These are phyloP conservation scores for Augochlorella aurata DNA, from an alignment of 2,888 invertebrate species.

Conservation along the genomic window DNA sequence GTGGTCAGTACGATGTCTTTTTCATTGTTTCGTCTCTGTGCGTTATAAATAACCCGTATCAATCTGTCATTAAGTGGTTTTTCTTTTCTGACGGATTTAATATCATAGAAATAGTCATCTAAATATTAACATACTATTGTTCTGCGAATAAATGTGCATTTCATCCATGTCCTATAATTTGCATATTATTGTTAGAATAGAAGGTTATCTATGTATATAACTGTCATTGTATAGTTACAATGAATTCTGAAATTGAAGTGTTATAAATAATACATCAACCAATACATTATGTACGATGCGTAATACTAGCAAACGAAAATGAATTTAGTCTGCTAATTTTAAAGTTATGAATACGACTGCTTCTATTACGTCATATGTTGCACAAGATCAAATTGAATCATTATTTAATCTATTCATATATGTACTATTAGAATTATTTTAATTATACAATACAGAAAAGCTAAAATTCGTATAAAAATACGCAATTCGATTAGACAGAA, in stretches of 20 bases:
- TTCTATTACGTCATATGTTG: neutral
- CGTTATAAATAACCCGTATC: neutral
- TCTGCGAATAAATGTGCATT: conserved; percentile 12
- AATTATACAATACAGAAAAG: neutral
- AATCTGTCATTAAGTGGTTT: neutral
- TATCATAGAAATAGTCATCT: conserved; percentile 10
- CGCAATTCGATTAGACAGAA: neutral
- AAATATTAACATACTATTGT: conserved; percentile 14
- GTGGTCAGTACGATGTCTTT: neutral
- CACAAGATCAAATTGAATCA: neutral
- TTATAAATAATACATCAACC: neutral
- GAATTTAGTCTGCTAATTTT: neutral
- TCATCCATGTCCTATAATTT: conserved; percentile 13
- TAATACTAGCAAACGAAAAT: neutral
- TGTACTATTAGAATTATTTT: neutral
- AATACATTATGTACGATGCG: neutral
- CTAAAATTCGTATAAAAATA: neutral
- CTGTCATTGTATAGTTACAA: neutral
- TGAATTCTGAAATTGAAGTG: conserved; percentile 11
- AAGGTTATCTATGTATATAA: conserved; percentile 22
- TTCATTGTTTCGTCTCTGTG: neutral
- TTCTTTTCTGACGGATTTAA: neutral
- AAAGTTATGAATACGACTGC: neutral
- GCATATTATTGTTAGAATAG: conserved; percentile 30
- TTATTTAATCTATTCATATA: neutral